A percentile compares a stretch with the other conserved stretches of the same genome.
phyloP scores from a whole-genome alignment of 2,113 vertebrate species.

The Psilopogon haemacephalus region DNA sequence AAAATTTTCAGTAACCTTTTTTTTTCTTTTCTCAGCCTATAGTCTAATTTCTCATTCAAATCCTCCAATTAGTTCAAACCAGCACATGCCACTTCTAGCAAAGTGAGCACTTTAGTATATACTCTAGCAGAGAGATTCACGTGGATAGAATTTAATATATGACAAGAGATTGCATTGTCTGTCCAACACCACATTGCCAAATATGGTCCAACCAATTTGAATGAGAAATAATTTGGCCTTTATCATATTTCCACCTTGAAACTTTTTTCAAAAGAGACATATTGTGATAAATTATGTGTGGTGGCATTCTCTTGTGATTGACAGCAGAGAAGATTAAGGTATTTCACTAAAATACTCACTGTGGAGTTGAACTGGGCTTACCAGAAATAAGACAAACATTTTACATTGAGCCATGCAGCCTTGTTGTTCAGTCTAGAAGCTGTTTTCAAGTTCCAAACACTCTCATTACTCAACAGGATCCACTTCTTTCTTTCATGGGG shows the following conservation, averaged over 20 bases:
- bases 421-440: not conserved
- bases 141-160: not conserved
- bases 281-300: not conserved
- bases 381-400: not conserved
- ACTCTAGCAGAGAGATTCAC: not conserved
- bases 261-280: not conserved
- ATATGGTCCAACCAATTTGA: not conserved
- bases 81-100: not conserved
- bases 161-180: slow-evolving; percentile 11
- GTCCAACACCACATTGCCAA: not conserved
- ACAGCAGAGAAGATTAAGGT: not conserved
- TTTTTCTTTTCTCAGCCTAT: too few species aligned
- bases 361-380: not conserved
- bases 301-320: not conserved
- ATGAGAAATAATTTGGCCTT: not conserved
- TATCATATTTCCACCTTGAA: not conserved
- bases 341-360: not conserved
- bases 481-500: slow-evolving; percentile 21
- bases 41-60: too few species aligned
- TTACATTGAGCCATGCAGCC: not conserved
- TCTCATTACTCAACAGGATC: slow-evolving; percentile 11
- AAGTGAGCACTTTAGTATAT: not conserved
- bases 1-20: too few species aligned
- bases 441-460: slow-evolving; percentile 36
- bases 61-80: too few species aligned